Evolutionary conservation across 2,113 vertebrate genomes (phyloP).

Genomic region (Tympanuchus pallidicinctus): DNA sequence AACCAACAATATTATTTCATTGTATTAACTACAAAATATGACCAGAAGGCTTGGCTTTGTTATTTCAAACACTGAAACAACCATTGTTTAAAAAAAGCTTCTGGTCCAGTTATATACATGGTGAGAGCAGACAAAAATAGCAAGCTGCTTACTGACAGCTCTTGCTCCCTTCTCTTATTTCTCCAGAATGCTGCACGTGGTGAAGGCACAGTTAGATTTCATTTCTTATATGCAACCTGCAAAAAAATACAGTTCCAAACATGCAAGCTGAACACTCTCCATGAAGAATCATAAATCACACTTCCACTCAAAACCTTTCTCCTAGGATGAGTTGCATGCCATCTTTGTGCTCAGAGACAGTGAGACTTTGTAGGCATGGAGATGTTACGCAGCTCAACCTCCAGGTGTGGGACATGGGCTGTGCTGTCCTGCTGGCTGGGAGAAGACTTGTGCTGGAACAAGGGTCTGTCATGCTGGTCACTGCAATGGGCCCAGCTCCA

Average conservation of each 20-base stretch:
- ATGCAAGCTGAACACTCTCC: not conserved
- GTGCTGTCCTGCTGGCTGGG: not conserved
- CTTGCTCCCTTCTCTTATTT: not conserved
- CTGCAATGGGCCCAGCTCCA: not conserved
- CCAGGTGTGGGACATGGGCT: not conserved
- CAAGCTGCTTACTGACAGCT: not conserved
- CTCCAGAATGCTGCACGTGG: not conserved
- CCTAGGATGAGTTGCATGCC: rapidly evolving
- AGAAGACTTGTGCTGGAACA: not conserved
- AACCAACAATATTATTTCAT: not conserved
- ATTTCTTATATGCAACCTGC: not conserved
- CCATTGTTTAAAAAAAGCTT: not conserved
- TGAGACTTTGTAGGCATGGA: not conserved
- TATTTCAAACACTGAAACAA: not conserved
- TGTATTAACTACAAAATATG: not conserved
- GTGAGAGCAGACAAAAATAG: not conserved
- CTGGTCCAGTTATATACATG: not conserved
- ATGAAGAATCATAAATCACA: not conserved
- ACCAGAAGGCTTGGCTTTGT: not conserved
- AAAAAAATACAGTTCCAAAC: not conserved
- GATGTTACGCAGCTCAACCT: not conserved
- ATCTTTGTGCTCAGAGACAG: not conserved
- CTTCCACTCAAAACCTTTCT: not conserved
- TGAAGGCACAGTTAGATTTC: not conserved
- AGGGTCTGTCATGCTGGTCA: not conserved